Percentiles rank a stretch among this genome's conserved stretches.
Evolutionary conservation across 30 jellyfish, hydroid and myxozoan genomes (phyloP).

Genomic region (Nemopilema nomurai): DNA sequence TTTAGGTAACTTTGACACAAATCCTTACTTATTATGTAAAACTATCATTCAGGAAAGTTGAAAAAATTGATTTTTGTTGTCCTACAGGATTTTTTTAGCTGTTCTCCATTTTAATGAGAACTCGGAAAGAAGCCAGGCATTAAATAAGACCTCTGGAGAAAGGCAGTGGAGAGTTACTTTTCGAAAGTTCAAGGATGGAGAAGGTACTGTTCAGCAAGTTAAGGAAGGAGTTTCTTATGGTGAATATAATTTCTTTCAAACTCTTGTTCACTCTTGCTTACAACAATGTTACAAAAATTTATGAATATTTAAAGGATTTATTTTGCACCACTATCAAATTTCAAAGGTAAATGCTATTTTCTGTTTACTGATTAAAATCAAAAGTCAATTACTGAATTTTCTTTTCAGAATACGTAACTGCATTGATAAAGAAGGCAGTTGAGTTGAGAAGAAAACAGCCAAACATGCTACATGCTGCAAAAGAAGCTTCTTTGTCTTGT

Average conservation of each 20-base stretch:
- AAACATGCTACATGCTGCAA: not conserved
- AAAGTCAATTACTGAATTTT: not conserved
- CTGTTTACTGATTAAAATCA: not conserved
- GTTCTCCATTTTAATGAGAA: conserved; percentile 2
- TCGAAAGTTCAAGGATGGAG: conserved; percentile 9
- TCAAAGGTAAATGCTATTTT: not conserved
- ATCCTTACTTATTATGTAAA: not conserved
- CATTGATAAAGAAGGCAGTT: not conserved
- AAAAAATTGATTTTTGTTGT: not conserved
- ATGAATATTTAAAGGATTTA: not conserved
- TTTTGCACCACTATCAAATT: not conserved
- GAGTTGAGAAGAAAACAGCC: not conserved
- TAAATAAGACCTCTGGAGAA: not conserved
- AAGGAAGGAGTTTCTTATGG: conserved; percentile 4
- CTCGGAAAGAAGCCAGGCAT: not conserved
- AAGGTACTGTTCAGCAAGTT: conserved; percentile 10
- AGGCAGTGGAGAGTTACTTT: conserved; percentile 1
- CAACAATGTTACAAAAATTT: not conserved
- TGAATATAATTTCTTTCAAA: not conserved
- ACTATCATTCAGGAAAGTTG: not conserved
- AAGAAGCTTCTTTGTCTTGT: not conserved
- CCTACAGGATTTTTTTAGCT: not conserved
- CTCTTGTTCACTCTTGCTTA: not conserved
- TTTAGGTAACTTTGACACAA: not conserved
- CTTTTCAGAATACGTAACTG: not conserved